phyloP scores from a whole-genome alignment of 1,140 invertebrate genomes.

The Drosophila repletoides region DNA sequence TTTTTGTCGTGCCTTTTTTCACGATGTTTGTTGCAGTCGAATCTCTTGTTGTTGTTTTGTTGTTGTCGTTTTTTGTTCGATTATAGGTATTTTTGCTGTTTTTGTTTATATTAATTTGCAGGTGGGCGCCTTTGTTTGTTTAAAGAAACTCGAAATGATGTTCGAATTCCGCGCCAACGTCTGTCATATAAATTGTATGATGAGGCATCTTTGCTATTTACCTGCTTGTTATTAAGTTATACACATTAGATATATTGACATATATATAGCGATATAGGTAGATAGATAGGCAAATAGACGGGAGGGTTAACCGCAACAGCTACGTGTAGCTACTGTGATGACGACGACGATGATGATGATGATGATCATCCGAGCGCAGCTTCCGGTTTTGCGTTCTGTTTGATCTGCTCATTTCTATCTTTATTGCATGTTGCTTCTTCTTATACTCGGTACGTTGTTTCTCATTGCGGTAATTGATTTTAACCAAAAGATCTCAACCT shows the following conservation, averaged over 20 bases:
- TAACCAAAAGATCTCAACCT: constrained; percentile 58
- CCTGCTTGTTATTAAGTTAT: constrained; percentile 38
- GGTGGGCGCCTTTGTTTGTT: constrained; percentile 72
- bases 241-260: constrained; percentile 1
- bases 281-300: not conserved
- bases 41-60: constrained; percentile 21
- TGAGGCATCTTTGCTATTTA: constrained; percentile 55
- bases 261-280: not conserved
- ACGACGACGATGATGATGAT: constrained; percentile 24
- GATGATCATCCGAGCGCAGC: constrained; percentile 47
- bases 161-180: constrained; percentile 33
- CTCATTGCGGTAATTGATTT: constrained; percentile 68
- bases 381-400: constrained; percentile 66
- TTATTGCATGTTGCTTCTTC: constrained; percentile 28
- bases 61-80: constrained; percentile 16
- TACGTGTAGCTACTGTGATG: constrained; percentile 55
- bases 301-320: constrained; percentile 58
- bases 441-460: constrained; percentile 12
- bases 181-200: constrained; percentile 56
- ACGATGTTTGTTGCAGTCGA: constrained; percentile 60
- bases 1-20: constrained; percentile 49
- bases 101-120: constrained; percentile 61
- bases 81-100: constrained; percentile 7
- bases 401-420: constrained; percentile 38
- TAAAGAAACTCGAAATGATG: constrained; percentile 53